A percentile compares a stretch with the other conserved stretches of the same genome.
These are phyloP conservation scores for Penaeus monodon DNA, from an alignment of 2,888 invertebrate species.

Conservation along the genomic window DNA sequence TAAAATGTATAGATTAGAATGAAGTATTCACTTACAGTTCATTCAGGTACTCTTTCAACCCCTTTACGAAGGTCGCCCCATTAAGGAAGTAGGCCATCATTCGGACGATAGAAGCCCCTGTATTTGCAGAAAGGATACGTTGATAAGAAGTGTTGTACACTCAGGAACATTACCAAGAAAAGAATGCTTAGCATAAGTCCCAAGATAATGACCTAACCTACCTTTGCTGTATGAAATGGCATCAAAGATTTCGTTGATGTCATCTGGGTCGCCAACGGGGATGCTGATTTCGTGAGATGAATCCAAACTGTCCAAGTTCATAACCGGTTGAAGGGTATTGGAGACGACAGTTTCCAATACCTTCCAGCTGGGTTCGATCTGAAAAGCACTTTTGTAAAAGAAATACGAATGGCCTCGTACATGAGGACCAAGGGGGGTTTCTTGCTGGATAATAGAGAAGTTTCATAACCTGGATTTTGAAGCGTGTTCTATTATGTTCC, in stretches of 20 bases:
- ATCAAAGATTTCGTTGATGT: constrained; percentile 90
- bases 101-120: constrained; percentile 85
- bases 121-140: neutral
- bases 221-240: constrained; percentile 91
- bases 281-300: constrained; percentile 88
- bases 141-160: neutral
- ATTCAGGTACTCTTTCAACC: constrained; percentile 78
- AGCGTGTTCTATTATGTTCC: no score
- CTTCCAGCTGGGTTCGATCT: constrained; percentile 74
- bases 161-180: neutral
- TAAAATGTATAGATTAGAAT: no score
- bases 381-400: neutral
- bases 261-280: constrained; percentile 86
- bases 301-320: constrained; percentile 82
- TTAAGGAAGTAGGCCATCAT: constrained; percentile 94
- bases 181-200: neutral
- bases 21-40: constrained; percentile 67
- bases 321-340: constrained; percentile 82
- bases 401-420: neutral
- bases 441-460: no score
- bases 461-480: no score
- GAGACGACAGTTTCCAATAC: constrained; percentile 84
- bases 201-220: constrained; percentile 67
- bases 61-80: constrained; percentile 81
- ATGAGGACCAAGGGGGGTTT: neutral